Percentiles rank a stretch among this genome's conserved stretches.
phyloP scores from a whole-genome alignment of 2,797 vertebrate genomes.

The Sternarchorhynchus goeldii region DNA sequence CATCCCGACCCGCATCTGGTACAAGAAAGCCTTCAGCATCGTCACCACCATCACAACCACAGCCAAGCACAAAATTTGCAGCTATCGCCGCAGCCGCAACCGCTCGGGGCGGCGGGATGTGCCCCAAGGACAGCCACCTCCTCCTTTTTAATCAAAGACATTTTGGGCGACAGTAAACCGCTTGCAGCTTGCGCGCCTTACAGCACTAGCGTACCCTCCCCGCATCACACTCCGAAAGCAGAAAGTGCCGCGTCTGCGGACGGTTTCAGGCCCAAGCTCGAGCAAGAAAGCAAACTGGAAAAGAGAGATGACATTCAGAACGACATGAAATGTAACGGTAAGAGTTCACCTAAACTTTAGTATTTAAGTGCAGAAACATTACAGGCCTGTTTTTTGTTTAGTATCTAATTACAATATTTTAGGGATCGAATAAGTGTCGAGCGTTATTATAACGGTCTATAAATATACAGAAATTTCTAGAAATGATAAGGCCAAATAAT shows the following conservation, averaged over 20 bases:
- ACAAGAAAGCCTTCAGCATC: constrained; percentile 83
- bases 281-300: constrained; percentile 90
- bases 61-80: constrained; percentile 74
- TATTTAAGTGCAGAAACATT: background rate
- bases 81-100: constrained; percentile 75
- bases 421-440: background rate
- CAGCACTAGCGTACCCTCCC: constrained; percentile 93
- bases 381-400: background rate
- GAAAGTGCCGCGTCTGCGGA: constrained; percentile 84
- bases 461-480: too few relatives aligned
- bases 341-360: constrained; percentile 58
- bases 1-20: constrained; percentile 83
- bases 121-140: constrained; percentile 94
- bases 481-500: too few relatives aligned
- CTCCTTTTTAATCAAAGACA: constrained; percentile 98
- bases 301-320: constrained; percentile 88
- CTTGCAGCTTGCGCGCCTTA: constrained; percentile 97
- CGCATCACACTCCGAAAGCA: constrained; percentile 90
- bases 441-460: too few relatives aligned
- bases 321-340: constrained; percentile 95
- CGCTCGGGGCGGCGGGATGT: constrained; percentile 83
- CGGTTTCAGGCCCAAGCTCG: constrained; percentile 92
- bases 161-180: constrained; percentile 97
- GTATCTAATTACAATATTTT: background rate
- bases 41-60: constrained; percentile 81